These are phyloP conservation scores for Semicossyphus pulcher DNA, from an alignment of 2,113 vertebrate genomes.

Conservation along the genomic window DNA sequence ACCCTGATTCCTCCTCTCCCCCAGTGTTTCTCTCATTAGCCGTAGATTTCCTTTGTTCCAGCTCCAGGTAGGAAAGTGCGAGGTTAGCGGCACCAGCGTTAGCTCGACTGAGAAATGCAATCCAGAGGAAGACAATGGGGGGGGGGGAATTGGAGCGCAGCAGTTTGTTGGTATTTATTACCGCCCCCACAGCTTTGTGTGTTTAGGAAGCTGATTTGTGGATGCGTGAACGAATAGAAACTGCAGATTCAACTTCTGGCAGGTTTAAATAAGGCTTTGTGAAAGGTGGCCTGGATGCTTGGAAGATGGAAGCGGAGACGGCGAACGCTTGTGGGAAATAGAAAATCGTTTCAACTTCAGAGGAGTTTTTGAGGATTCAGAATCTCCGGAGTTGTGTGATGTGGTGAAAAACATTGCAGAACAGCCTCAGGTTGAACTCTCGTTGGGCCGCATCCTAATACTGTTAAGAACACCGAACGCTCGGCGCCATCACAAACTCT, in stretches of 20 bases:
- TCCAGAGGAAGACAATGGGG: slow-evolving; percentile 52
- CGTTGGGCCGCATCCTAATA: slow-evolving; percentile 50
- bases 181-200: slow-evolving; percentile 65
- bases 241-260: slow-evolving; percentile 47
- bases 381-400: slow-evolving; percentile 45
- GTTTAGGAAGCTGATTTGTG: slow-evolving; percentile 64
- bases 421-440: slow-evolving; percentile 65
- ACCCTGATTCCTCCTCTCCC: slow-evolving; percentile 28
- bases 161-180: slow-evolving; percentile 60
- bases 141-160: slow-evolving; percentile 23
- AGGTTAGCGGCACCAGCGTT: slow-evolving; percentile 40
- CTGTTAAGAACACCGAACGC: slow-evolving; percentile 42
- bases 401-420: slow-evolving; percentile 42
- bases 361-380: slow-evolving; percentile 49
- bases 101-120: slow-evolving; percentile 49
- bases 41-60: slow-evolving; percentile 50
- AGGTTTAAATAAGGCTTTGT: slow-evolving; percentile 52
- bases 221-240: slow-evolving; percentile 38
- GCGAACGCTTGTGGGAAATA: slow-evolving; percentile 32
- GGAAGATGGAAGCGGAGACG: not conserved
- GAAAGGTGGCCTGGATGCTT: slow-evolving; percentile 46
- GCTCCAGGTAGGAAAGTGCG: slow-evolving; percentile 60
- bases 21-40: slow-evolving; percentile 53
- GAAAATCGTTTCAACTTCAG: slow-evolving; percentile 53
- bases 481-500: slow-evolving; percentile 47